Evolutionary conservation across 2,797 vertebrate genomes (phyloP).

Genomic region (Protosalanx chinensis): DNA sequence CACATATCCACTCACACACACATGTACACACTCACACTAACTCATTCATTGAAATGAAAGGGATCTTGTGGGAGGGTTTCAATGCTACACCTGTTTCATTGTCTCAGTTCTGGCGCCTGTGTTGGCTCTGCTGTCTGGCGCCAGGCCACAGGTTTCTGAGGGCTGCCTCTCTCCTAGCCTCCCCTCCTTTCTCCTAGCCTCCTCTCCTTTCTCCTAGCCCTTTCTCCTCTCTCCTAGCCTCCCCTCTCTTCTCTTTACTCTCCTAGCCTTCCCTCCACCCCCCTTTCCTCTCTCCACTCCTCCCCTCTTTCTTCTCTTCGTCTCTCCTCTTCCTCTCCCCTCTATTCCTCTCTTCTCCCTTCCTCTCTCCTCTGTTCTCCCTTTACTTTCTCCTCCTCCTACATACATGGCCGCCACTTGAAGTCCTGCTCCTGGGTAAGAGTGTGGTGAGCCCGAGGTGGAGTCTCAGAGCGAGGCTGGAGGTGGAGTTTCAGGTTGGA

Average conservation of each 20-base stretch:
- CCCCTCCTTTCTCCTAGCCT: too few species aligned
- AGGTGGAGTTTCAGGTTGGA: neutral
- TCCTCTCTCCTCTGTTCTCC: neutral
- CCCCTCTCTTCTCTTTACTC: neutral
- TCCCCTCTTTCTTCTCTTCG: too few species aligned
- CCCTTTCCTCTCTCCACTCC: too few species aligned
- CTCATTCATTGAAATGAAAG: conserved; percentile 18
- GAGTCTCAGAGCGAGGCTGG: neutral
- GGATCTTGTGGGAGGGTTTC: conserved; percentile 1
- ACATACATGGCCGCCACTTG: neutral
- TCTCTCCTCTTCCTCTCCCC: too few species aligned
- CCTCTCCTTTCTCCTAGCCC: too few species aligned
- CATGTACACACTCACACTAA: neutral
- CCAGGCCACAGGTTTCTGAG: neutral
- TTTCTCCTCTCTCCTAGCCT: too few species aligned
- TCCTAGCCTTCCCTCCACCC: neutral
- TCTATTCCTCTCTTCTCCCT: neutral
- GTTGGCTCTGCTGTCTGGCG: conserved; percentile 25
- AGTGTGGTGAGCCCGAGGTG: too few species aligned
- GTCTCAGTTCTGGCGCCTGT: conserved; percentile 34
- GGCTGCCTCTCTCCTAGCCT: too few species aligned
- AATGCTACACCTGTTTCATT: conserved; percentile 47
- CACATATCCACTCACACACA: too few species aligned
- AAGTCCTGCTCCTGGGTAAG: too few species aligned
- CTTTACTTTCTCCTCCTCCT: neutral